A percentile compares a stretch with the other conserved stretches of the same genome.
Conservation (phyloP, 2,888 invertebrate genomes). For the Linnaemya vulpina region DNA sequence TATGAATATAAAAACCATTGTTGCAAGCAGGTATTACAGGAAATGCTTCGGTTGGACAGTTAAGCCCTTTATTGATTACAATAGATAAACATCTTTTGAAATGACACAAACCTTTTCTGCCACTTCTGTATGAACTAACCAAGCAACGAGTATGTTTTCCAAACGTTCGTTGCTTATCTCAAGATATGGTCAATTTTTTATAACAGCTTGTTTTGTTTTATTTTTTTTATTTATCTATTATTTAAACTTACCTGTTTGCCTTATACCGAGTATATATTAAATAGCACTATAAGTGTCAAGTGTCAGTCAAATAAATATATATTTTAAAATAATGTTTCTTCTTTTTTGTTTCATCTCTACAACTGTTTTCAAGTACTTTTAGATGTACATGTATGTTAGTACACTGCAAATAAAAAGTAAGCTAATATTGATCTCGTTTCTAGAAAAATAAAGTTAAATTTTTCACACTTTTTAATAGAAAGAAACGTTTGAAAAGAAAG, state of each 20-base stretch:
- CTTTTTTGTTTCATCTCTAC: conserved; percentile 14
- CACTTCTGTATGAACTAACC: conserved; percentile 49
- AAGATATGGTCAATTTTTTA: conserved; percentile 35
- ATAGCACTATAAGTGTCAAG: conserved; percentile 65
- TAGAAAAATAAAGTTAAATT: too few species aligned
- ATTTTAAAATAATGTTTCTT: conserved; percentile 49
- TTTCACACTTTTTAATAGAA: too few species aligned
- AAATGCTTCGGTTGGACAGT: conserved; percentile 47
- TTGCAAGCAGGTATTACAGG: conserved; percentile 40
- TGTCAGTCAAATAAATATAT: conserved; percentile 62
- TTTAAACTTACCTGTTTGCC: conserved; percentile 56
- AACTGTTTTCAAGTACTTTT: conserved; percentile 11
- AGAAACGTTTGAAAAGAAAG: too few species aligned
- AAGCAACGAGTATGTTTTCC: not conserved
- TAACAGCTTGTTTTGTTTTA: conserved; percentile 4
- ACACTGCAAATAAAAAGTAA: too few species aligned
- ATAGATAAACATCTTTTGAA: conserved; percentile 62
- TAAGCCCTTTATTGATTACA: conserved; percentile 71
- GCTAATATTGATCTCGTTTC: too few species aligned
- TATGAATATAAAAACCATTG: conserved; percentile 5
- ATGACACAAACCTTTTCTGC: conserved; percentile 63
- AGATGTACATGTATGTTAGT: not conserved
- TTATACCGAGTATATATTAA: conserved; percentile 28
- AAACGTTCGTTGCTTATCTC: conserved; percentile 12
- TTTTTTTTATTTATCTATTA: not conserved